Conservation (phyloP, 2,797 vertebrate genomes). For the Notolepis coatsorum region DNA sequence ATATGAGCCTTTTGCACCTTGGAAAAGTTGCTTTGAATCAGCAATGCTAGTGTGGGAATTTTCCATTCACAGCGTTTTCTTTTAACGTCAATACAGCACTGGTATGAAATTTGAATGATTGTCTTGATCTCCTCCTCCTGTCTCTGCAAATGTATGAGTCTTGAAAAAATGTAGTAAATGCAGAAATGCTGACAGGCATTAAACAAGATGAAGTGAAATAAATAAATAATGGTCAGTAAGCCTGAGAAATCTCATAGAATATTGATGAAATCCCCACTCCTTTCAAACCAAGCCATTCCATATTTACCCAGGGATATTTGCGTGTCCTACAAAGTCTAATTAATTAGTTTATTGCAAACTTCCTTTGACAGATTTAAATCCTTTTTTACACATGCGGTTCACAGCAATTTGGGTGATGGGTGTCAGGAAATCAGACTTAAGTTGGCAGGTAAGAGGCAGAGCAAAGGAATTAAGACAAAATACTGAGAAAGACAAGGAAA, state of each 20-base stretch:
- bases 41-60: no score
- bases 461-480: slow-evolving; percentile 8
- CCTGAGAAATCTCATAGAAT: slow-evolving; percentile 20
- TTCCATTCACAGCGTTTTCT: not conserved
- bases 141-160: slow-evolving; percentile 13
- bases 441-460: slow-evolving; percentile 2
- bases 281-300: slow-evolving; percentile 10
- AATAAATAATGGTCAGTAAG: slow-evolving; percentile 44
- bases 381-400: slow-evolving; percentile 19
- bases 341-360: slow-evolving; percentile 18
- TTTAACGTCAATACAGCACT: not conserved
- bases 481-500: not conserved
- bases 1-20: no score
- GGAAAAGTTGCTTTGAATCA: no score
- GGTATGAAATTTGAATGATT: slow-evolving; percentile 39
- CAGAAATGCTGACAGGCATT: slow-evolving; percentile 26
- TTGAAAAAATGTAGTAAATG: slow-evolving; percentile 40
- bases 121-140: not conserved
- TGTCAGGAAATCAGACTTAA: slow-evolving; percentile 4
- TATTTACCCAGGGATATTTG: slow-evolving; percentile 22
- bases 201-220: slow-evolving; percentile 28
- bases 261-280: slow-evolving; percentile 23
- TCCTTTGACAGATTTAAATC: slow-evolving; percentile 11
- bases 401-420: slow-evolving; percentile 14
- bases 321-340: slow-evolving; percentile 10